Evolutionary conservation across 2,797 vertebrate genomes (phyloP).

Genomic region (Tapirus indicus): DNA sequence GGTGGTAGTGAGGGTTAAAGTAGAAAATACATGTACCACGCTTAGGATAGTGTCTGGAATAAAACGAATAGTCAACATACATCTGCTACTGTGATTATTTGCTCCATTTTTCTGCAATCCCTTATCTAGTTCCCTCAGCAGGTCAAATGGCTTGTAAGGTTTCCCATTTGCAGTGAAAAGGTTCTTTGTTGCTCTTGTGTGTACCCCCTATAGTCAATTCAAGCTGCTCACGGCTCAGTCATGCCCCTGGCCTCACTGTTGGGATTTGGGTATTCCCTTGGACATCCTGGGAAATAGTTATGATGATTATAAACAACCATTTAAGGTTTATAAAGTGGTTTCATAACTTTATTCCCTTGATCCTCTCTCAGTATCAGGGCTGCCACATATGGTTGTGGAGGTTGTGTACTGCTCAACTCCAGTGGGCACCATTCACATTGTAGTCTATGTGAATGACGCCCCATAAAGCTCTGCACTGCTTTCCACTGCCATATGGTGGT

Average conservation of each 20-base stretch:
- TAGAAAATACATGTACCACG: background rate
- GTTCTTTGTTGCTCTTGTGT: background rate
- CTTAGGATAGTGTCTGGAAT: background rate
- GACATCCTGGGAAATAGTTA: background rate
- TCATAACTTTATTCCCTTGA: background rate
- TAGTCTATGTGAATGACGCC: background rate
- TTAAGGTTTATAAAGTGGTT: background rate
- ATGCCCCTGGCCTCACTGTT: background rate
- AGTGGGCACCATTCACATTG: fast-evolving
- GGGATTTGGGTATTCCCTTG: background rate
- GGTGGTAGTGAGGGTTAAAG: background rate
- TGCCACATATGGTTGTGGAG: background rate
- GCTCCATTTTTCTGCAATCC: background rate
- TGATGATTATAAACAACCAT: background rate
- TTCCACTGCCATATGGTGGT: fast-evolving
- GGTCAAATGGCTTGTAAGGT: background rate
- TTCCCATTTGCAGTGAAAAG: background rate
- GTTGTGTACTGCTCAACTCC: background rate
- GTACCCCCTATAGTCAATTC: background rate
- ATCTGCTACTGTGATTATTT: background rate
- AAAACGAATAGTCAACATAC: background rate
- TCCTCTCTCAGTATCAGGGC: background rate
- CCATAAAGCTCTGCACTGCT: background rate
- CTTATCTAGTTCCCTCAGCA: background rate
- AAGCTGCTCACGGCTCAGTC: background rate